These are phyloP conservation scores for Dioctria linearis DNA, from an alignment of 2,888 invertebrate genomes.

Conservation along the genomic window DNA sequence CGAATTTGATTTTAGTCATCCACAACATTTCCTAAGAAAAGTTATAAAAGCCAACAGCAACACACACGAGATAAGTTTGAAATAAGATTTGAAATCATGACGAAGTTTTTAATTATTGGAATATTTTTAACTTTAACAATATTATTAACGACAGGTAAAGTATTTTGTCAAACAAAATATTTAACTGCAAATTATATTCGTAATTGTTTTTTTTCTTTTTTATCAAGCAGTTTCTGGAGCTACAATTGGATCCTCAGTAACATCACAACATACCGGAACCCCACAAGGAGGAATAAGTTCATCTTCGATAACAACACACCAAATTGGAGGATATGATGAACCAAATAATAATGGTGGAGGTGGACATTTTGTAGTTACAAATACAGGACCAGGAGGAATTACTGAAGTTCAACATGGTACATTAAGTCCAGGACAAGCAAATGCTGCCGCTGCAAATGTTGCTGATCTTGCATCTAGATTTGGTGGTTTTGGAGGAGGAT, in stretches of 20 bases:
- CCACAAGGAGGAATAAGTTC: background rate
- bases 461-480: background rate
- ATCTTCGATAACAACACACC: too few species aligned
- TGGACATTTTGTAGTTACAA: background rate
- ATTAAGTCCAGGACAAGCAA: background rate
- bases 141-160: background rate
- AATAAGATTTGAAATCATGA: background rate
- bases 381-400: background rate
- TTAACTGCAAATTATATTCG: background rate
- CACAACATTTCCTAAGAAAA: background rate
- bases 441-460: background rate
- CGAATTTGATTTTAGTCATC: background rate
- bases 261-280: background rate
- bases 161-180: background rate
- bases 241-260: background rate
- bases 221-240: background rate
- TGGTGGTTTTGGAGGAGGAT: constrained; percentile 1
- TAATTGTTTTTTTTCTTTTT: too few species aligned
- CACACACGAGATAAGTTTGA: background rate
- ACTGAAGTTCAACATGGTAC: background rate
- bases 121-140: background rate
- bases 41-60: background rate
- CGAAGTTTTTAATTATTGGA: background rate
- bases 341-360: background rate
- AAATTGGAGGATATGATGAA: background rate